Percentiles rank a stretch among this genome's conserved stretches.
Conservation (phyloP, 2,888 invertebrate species). For the Zaprionus obscuricornis region DNA sequence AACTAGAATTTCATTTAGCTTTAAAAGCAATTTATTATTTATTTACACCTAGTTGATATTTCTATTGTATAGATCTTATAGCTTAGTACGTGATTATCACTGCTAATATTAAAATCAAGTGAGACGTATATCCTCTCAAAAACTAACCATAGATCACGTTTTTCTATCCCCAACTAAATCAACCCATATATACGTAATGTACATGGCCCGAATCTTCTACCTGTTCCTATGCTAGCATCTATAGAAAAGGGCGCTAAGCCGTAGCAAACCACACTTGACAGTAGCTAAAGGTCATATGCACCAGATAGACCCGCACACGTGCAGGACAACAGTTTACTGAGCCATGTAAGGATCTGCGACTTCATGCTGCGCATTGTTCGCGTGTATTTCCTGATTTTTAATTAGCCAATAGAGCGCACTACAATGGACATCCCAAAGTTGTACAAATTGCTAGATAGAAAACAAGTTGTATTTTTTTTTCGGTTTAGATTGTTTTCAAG, state of each 20-base stretch:
- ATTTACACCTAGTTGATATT: conserved; percentile 12
- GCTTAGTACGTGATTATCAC: conserved; percentile 42
- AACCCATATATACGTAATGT: conserved; percentile 15
- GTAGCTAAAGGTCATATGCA: conserved; percentile 31
- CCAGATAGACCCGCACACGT: conserved; percentile 36
- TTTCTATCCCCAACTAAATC: conserved; percentile 10
- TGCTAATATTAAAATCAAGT: conserved; percentile 39
- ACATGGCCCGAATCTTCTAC: conserved; percentile 30
- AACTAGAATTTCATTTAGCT: not conserved
- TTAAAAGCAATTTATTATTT: conserved; percentile 1
- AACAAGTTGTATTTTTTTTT: conserved; percentile 36
- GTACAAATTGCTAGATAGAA: conserved; percentile 27
- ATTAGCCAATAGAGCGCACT: conserved; percentile 57
- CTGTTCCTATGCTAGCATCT: conserved; percentile 27
- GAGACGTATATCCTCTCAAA: conserved; percentile 50
- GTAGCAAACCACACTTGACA: conserved; percentile 64
- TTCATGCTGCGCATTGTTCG: conserved; percentile 45
- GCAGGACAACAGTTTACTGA: not conserved
- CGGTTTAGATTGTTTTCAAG: conserved; percentile 25
- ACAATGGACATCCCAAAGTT: conserved; percentile 26
- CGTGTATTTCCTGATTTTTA: conserved; percentile 72
- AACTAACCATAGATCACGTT: conserved; percentile 41
- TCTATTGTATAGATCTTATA: conserved; percentile 10
- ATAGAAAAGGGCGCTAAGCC: conserved; percentile 51
- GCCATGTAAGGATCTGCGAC: conserved; percentile 17